These are phyloP conservation scores for Cariama cristata DNA, from an alignment of 2,113 vertebrate genomes.

Conservation along the genomic window DNA sequence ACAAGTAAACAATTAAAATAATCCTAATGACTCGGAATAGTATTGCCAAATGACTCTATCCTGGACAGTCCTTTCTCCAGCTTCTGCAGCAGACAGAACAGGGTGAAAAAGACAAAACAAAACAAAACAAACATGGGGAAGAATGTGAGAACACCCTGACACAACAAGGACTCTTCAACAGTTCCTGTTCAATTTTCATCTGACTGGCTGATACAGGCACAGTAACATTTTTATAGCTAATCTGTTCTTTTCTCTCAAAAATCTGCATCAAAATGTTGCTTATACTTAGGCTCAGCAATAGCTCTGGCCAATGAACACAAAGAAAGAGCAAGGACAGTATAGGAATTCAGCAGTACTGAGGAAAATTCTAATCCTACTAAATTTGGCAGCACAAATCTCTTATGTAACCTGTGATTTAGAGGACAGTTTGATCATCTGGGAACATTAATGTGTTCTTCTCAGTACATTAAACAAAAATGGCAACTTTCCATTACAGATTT, in stretches of 20 bases:
- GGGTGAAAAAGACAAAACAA: background rate
- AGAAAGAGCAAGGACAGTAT: background rate
- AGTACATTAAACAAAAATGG: background rate
- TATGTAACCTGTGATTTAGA: conserved; percentile 21
- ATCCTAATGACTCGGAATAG: background rate
- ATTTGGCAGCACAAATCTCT: conserved; percentile 7
- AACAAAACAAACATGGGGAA: background rate
- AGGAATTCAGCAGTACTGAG: background rate
- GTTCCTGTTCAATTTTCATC: background rate
- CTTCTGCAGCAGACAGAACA: background rate
- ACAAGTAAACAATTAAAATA: background rate
- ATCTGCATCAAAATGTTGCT: background rate
- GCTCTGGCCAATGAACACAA: background rate
- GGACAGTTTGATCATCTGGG: background rate
- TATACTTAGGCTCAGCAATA: background rate
- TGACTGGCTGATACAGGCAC: background rate
- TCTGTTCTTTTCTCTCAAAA: background rate
- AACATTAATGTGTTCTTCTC: background rate
- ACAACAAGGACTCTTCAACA: background rate
- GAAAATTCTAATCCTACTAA: conserved; percentile 34
- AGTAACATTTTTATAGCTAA: background rate
- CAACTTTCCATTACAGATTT: background rate
- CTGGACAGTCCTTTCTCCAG: background rate
- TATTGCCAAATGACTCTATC: background rate
- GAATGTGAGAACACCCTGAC: background rate